Percentiles rank a stretch among this genome's conserved stretches.
Conservation (phyloP, 1,140 invertebrate species). For the Drosophila repleta region DNA sequence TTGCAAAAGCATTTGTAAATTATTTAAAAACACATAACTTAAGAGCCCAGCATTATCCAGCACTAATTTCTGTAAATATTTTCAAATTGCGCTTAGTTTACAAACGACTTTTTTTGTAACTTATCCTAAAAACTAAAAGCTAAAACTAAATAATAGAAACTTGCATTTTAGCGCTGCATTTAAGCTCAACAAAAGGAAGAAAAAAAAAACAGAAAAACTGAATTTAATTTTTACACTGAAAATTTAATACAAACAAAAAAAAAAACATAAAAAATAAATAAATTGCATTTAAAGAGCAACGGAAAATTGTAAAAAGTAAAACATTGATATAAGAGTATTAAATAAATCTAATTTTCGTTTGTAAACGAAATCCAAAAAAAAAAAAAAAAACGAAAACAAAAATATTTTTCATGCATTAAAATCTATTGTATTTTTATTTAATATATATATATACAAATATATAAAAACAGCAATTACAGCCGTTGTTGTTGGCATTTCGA, state of each 20-base stretch:
- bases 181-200: slow-evolving; percentile 57
- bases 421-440: slow-evolving; percentile 77
- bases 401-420: slow-evolving; percentile 72
- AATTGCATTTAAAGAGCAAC: slow-evolving; percentile 67
- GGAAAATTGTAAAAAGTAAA: slow-evolving; percentile 73
- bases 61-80: slow-evolving; percentile 76
- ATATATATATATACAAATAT: slow-evolving; percentile 55
- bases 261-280: slow-evolving; percentile 21
- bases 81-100: slow-evolving; percentile 67
- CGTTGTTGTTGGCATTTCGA: slow-evolving; percentile 75
- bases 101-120: slow-evolving; percentile 55
- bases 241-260: slow-evolving; percentile 38
- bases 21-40: slow-evolving; percentile 64
- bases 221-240: slow-evolving; percentile 75
- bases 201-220: slow-evolving; percentile 45
- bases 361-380: slow-evolving; percentile 49
- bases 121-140: slow-evolving; percentile 47
- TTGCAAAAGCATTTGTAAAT: slow-evolving; percentile 74
- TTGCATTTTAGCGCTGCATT: slow-evolving; percentile 78
- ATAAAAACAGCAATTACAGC: slow-evolving; percentile 56
- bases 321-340: slow-evolving; percentile 70
- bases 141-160: slow-evolving; percentile 53
- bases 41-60: slow-evolving; percentile 62
- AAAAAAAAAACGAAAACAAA: slow-evolving; percentile 18
- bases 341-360: slow-evolving; percentile 69